Evolutionary conservation across 1,140 invertebrate genomes (phyloP), one percentile per base, ranked within the genome.

Genomic region (Eubasilissa regina): DNA sequence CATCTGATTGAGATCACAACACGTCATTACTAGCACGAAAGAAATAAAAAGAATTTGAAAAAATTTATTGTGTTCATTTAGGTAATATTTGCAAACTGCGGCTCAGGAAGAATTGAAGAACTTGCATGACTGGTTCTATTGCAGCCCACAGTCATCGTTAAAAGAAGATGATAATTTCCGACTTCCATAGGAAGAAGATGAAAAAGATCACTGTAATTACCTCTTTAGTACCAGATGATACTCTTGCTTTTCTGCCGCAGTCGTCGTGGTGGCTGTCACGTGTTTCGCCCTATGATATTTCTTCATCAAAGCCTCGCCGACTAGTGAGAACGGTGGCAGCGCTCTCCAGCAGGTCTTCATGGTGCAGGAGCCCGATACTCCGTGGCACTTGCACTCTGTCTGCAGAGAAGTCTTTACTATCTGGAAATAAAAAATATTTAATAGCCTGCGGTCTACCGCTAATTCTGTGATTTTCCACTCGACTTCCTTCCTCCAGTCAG

Each of bases 331-430:
- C 25, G 93, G 93, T 19, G 95, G 95, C 85, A 98, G 89, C 19
- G 95, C 96, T 85, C 93, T 92, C 97, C 97, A 99, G 87, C 98
- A 99, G 4, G 97, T 99, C 85, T 95, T 94, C 87, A 98, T 92
- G 0, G 96, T 96, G 86, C 97, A 99, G 68, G 96, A 97, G 0
- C 97, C 97, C 70, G 96, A 98, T 21, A 99, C 96, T 6, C 98
- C 98, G 86, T 99, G 97, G 86, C 98, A 99, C 88, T 98, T 98
- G 90, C 97, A 98, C 87, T 97, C 94, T 21, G 94, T 93, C 78
- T 93, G 92, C 62, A 97, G 90, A 83, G 94, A 91, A 76, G 93
- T 91, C 86, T 96, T 95, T 13, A 98, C 95, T 83, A 95, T 92
- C 97, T 98, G 86, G n/a, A 77, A 66, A 51, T 4, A 8, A 8